A percentile compares a stretch with the other conserved stretches of the same genome.
phyloP scores from a whole-genome alignment of 92 coral and sea anemone genomes.

The Palythoa heliodiscus region DNA sequence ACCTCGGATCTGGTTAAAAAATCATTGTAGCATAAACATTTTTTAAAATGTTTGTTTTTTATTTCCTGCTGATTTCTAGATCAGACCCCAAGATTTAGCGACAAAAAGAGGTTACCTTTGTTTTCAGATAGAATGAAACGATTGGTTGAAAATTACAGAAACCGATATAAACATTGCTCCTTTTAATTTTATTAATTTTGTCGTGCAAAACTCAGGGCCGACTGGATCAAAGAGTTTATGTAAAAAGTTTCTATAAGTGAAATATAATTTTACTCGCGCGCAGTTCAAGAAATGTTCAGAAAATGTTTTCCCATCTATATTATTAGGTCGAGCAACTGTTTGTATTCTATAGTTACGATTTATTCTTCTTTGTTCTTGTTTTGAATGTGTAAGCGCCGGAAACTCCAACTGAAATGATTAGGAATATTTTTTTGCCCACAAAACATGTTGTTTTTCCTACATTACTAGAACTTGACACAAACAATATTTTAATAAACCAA shows the following conservation, averaged over 20 bases:
- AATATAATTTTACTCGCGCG: background rate
- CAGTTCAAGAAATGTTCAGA: background rate
- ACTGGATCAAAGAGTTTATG: background rate
- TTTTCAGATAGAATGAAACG: background rate
- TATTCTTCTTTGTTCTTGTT: background rate
- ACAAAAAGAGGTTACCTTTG: background rate
- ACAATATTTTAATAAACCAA: background rate
- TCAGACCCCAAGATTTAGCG: background rate
- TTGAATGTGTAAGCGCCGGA: background rate
- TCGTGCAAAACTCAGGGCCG: background rate
- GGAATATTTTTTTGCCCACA: background rate
- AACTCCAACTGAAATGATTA: background rate
- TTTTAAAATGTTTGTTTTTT: background rate
- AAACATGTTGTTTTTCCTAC: background rate
- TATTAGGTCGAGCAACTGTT: background rate
- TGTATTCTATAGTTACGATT: background rate
- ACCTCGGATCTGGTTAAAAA: background rate
- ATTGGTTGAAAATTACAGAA: background rate
- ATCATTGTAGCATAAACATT: background rate
- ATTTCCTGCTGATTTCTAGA: background rate
- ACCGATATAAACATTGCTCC: background rate
- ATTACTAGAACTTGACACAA: background rate
- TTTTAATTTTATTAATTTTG: background rate
- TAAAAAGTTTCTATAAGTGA: background rate
- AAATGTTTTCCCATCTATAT: background rate